These are phyloP conservation scores for Molorchus minor DNA, from an alignment of 2,888 invertebrate species.

Conservation along the genomic window DNA sequence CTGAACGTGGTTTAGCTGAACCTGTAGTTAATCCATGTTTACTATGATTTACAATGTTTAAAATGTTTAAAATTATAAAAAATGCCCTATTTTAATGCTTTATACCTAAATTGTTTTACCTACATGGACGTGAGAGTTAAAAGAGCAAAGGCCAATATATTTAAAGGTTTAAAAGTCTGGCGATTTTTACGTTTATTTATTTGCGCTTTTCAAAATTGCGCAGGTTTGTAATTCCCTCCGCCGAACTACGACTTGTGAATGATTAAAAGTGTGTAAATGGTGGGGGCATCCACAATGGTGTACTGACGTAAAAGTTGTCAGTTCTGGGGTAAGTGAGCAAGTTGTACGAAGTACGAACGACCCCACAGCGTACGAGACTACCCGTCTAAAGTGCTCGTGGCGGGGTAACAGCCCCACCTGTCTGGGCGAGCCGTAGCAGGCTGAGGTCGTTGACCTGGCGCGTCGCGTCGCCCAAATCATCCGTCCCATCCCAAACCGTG, in stretches of 20 bases:
- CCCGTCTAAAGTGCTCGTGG: constrained; percentile 20
- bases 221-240: no score
- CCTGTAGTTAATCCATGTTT: no score
- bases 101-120: no score
- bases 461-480: constrained; percentile 40
- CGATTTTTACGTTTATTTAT: no score
- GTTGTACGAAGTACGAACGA: neutral
- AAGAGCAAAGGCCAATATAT: no score
- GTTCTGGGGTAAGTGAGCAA: constrained; percentile 2
- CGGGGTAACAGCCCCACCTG: constrained; percentile 39
- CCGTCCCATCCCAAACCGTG: constrained; percentile 45
- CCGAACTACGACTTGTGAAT: constrained; percentile 4
- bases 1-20: no score
- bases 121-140: no score
- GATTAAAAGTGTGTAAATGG: constrained; percentile 1
- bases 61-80: no score
- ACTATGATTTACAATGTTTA: no score
- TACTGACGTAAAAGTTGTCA: constrained; percentile 17
- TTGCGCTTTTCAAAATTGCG: no score
- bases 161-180: no score
- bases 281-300: constrained; percentile 8
- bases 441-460: constrained; percentile 45
- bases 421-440: constrained; percentile 44
- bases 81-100: no score
- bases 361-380: constrained; percentile 16